Evolutionary conservation across 2,113 vertebrate genomes (phyloP).

Genomic region (Syngnathus typhle): DNA sequence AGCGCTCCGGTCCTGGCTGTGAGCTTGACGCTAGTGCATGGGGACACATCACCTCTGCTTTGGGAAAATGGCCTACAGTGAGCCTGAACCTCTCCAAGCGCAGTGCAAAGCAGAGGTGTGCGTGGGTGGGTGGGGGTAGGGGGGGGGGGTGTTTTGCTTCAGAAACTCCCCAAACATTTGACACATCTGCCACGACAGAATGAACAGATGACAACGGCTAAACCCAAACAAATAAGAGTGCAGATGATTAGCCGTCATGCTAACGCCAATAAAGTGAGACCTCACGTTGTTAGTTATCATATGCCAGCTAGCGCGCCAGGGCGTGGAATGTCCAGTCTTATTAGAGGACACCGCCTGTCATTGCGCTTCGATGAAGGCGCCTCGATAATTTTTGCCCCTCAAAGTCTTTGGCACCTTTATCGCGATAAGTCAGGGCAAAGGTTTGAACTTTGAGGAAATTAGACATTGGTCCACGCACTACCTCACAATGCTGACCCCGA

Average conservation of each 20-base stretch:
- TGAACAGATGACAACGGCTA: conserved; percentile 21
- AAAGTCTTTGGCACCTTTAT: conserved; percentile 60
- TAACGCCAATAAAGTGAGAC: background rate
- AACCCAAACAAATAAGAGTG: conserved; percentile 47
- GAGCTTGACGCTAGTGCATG: conserved; percentile 55
- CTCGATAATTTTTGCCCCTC: conserved; percentile 72
- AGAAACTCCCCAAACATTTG: conserved; percentile 16
- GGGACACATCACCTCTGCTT: conserved; percentile 65
- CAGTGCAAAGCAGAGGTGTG: conserved; percentile 41
- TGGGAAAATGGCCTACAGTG: conserved; percentile 45
- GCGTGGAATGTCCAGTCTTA: conserved; percentile 86
- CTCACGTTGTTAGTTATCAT: background rate
- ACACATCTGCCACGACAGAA: conserved; percentile 16
- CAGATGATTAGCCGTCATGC: conserved; percentile 41
- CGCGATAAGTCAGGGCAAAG: conserved; percentile 73
- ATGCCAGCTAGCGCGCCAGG: conserved; percentile 33
- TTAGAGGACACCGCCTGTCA: conserved; percentile 74
- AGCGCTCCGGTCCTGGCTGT: conserved; percentile 43
- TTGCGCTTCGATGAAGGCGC: conserved; percentile 76
- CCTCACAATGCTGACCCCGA: too few species aligned
- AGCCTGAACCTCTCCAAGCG: conserved; percentile 21
- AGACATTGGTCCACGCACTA: too few species aligned
- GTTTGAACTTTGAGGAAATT: background rate
- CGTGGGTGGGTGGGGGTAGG: background rate
- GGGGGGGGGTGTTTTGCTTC: background rate